Evolutionary conservation across 37 sponge, comb jelly and placozoan genomes (phyloP).

Genomic region (Spongilla lacustris): DNA sequence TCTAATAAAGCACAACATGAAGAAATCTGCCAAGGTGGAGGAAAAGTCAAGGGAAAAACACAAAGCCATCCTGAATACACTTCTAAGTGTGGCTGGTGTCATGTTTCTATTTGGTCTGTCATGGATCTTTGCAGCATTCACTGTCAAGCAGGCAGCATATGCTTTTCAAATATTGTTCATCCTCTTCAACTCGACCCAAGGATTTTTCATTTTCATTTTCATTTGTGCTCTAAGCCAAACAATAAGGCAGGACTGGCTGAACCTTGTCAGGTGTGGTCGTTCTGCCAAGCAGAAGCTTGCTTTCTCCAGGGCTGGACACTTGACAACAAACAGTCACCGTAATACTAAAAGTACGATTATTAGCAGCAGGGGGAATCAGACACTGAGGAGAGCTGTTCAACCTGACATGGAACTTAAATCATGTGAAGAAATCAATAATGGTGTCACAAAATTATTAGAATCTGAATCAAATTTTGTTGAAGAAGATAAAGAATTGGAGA

Average conservation of each 20-base stretch:
- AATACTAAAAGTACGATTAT: no score
- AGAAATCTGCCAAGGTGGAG: neutral
- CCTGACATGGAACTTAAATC: no score
- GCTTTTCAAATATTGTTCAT: conserved; percentile 60
- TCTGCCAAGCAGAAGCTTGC: neutral
- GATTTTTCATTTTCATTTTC: conserved; percentile 65
- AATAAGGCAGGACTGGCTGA: conserved; percentile 51
- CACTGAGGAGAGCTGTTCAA: no score
- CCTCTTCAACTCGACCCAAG: conserved; percentile 49
- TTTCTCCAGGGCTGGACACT: neutral
- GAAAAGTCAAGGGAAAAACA: neutral
- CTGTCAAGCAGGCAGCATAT: conserved; percentile 11
- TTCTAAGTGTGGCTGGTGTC: conserved; percentile 29
- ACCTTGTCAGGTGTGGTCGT: conserved; percentile 2
- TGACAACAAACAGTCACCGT: neutral
- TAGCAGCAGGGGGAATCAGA: no score
- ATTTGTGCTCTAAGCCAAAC: conserved; percentile 50
- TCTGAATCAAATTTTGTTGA: neutral
- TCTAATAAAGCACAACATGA: conserved; percentile 28
- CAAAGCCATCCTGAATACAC: conserved; percentile 10
- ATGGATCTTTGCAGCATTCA: conserved; percentile 67
- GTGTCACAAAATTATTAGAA: neutral
- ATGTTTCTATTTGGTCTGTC: conserved; percentile 59
- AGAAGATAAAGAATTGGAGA: neutral
- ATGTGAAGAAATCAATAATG: neutral